Evolutionary conservation across 2,888 invertebrate genomes (phyloP).

Genomic region (Scrobipalpa atriplicella): DNA sequence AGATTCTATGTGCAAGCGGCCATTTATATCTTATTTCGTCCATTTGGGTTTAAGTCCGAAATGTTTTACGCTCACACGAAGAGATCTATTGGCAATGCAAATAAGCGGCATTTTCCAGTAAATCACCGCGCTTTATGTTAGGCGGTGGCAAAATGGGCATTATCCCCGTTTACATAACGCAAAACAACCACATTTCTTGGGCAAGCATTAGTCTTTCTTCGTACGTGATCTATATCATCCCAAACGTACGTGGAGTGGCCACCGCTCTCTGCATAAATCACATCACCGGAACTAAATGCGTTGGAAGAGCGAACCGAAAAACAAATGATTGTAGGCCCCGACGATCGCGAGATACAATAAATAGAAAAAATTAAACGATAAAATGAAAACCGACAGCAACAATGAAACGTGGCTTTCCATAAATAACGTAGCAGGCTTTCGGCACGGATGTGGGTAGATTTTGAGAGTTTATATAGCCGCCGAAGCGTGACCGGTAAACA

Average conservation of each 20-base stretch:
- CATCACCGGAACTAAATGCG: conserved; percentile 60
- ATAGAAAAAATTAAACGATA: conserved; percentile 72
- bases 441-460: conserved; percentile 78
- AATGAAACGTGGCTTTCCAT: conserved; percentile 78
- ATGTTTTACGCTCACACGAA: conserved; percentile 60
- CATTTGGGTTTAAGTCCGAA: conserved; percentile 66
- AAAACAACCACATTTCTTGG: conserved; percentile 61
- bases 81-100: conserved; percentile 70
- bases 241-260: conserved; percentile 49
- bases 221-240: conserved; percentile 51
- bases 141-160: conserved; percentile 55
- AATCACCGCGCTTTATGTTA: conserved; percentile 63
- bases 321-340: conserved; percentile 67
- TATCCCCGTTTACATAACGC: conserved; percentile 58
- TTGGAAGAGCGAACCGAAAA: conserved; percentile 62
- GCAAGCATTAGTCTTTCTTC: conserved; percentile 56
- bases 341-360: conserved; percentile 66
- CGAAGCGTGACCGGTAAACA: conserved; percentile 70
- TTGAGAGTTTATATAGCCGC: conserved; percentile 74
- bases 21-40: conserved; percentile 71
- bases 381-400: conserved; percentile 78
- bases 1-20: conserved; percentile 61
- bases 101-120: conserved; percentile 69
- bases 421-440: conserved; percentile 78
- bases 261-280: conserved; percentile 57